Evolutionary conservation across 2,888 invertebrate genomes (phyloP).

Genomic region (Drosophila histrio): DNA sequence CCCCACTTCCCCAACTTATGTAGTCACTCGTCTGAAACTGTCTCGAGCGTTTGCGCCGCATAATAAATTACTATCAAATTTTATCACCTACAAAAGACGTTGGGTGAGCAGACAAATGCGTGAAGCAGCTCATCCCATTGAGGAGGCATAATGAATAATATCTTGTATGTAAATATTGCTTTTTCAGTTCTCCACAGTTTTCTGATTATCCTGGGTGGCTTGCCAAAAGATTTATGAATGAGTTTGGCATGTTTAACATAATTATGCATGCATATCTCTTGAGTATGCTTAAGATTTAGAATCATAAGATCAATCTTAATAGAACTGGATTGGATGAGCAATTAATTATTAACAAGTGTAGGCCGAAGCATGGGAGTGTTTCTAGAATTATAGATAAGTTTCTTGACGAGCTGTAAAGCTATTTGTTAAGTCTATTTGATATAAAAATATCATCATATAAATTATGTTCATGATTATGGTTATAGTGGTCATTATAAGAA

Average conservation of each 20-base stretch:
- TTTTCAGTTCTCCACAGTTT: background rate
- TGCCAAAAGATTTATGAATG: conserved; percentile 70
- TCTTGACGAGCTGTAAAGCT: background rate
- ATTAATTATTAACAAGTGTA: conserved; percentile 17
- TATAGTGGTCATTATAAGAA: background rate
- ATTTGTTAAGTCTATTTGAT: too few species aligned
- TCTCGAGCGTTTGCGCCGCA: conserved; percentile 27
- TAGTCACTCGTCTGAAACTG: conserved; percentile 6
- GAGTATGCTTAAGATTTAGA: conserved; percentile 29
- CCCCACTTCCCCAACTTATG: background rate
- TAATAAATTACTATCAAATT: conserved; percentile 70
- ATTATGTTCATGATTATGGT: background rate
- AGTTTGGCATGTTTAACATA: conserved; percentile 62
- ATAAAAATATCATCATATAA: background rate
- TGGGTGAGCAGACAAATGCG: conserved; percentile 58
- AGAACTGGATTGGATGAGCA: conserved; percentile 15
- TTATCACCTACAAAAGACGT: conserved; percentile 69
- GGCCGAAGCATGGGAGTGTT: background rate
- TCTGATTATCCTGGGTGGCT: conserved; percentile 21
- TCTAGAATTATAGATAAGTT: background rate
- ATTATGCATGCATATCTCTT: conserved; percentile 43
- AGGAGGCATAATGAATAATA: conserved; percentile 63
- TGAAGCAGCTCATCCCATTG: conserved; percentile 52
- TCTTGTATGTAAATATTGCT: conserved; percentile 57
- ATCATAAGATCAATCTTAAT: conserved; percentile 46